phyloP scores from a whole-genome alignment of 2,113 vertebrate genomes.

The Gymnocephalus cernua region DNA sequence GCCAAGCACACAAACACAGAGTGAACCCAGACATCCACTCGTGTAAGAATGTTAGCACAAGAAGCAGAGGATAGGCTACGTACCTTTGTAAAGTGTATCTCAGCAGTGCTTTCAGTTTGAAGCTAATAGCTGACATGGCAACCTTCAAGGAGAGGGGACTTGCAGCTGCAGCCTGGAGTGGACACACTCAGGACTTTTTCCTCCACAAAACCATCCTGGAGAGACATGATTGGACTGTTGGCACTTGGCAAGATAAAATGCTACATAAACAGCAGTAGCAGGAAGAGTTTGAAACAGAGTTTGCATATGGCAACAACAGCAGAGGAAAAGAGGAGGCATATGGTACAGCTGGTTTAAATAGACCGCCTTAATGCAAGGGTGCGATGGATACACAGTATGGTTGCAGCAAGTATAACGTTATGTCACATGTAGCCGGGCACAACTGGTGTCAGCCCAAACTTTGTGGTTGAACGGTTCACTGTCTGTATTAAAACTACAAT shows the following conservation, averaged over 20 bases:
- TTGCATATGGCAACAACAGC: not conserved
- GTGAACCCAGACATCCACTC: not conserved
- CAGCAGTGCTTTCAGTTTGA: not conserved
- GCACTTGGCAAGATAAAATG: not conserved
- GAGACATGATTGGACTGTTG: not conserved
- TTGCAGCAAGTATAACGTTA: too few relatives aligned
- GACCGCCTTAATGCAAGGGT: not conserved
- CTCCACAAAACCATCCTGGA: not conserved
- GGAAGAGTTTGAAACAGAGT: not conserved
- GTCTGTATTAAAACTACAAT: not conserved
- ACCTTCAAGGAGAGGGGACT: not conserved
- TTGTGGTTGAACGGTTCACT: not conserved
- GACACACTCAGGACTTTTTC: not conserved
- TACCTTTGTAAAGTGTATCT: not conserved
- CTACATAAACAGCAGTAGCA: not conserved
- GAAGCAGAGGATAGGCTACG: not conserved
- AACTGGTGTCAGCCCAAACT: not conserved
- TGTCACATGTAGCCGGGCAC: not conserved
- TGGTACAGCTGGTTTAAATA: not conserved
- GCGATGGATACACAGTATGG: too few relatives aligned
- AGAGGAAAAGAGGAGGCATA: not conserved
- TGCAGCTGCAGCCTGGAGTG: not conserved
- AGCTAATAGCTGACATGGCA: constrained; percentile 3
- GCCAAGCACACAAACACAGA: not conserved
- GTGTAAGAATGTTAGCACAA: not conserved